These are phyloP conservation scores for Sycophila texana DNA, from an alignment of 2,888 invertebrate genomes.

Conservation along the genomic window DNA sequence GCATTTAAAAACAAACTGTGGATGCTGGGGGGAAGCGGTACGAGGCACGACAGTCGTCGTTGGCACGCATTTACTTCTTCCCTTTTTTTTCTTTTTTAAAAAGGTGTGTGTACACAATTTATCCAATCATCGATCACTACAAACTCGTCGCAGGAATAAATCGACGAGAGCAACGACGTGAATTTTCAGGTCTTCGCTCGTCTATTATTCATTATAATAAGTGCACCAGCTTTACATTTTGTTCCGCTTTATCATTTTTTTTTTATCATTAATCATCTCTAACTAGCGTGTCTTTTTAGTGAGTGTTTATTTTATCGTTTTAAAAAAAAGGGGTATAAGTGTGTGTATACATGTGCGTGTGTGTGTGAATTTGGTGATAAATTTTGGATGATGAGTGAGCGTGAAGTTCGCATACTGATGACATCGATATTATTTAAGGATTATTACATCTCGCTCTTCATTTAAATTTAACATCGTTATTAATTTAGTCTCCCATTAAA, in stretches of 20 bases:
- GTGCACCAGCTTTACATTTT: constrained; percentile 52
- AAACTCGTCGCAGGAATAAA: constrained; percentile 46
- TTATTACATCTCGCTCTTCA: constrained; percentile 50
- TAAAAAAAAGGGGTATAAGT: constrained; percentile 34
- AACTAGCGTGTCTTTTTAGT: constrained; percentile 46
- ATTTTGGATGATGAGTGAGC: constrained; percentile 53
- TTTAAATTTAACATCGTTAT: constrained; percentile 35
- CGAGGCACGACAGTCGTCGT: neutral
- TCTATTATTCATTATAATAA: constrained; percentile 52
- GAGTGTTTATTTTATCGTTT: neutral
- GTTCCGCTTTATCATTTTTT: constrained; percentile 21
- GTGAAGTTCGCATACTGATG: constrained; percentile 59
- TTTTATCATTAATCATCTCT: constrained; percentile 16
- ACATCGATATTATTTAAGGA: constrained; percentile 56
- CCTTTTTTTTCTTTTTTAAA: neutral
- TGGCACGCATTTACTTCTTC: constrained; percentile 18
- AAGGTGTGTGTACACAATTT: constrained; percentile 36
- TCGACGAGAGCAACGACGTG: constrained; percentile 39
- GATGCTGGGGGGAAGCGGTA: constrained; percentile 15
- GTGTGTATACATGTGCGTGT: constrained; percentile 46
- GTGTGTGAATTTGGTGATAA: constrained; percentile 49
- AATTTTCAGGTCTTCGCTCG: constrained; percentile 47
- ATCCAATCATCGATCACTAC: constrained; percentile 47
- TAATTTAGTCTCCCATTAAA: constrained; percentile 27
- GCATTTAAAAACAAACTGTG: constrained; percentile 32